These are phyloP conservation scores for Ephialtes manifestator DNA, from an alignment of 2,888 invertebrate genomes.

Conservation along the genomic window DNA sequence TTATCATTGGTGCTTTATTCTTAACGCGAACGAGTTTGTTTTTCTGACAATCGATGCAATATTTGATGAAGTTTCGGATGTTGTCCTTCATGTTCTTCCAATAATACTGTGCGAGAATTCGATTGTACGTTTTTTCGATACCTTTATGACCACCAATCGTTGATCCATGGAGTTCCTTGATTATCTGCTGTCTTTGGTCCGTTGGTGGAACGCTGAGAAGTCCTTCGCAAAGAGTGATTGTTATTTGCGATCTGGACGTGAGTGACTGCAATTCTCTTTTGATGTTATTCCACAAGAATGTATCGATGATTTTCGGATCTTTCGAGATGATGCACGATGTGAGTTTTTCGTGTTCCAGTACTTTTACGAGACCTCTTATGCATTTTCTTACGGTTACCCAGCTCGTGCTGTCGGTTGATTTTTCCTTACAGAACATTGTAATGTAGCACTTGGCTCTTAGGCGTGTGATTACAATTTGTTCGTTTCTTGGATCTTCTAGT, in stretches of 20 bases:
- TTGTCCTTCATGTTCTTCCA: background rate
- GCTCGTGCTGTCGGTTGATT: too few species aligned
- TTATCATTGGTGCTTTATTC: slow-evolving; percentile 46
- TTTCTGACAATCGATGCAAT: background rate
- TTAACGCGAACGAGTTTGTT: slow-evolving; percentile 31
- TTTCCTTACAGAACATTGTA: too few species aligned
- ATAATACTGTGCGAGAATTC: background rate
- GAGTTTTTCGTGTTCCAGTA: too few species aligned
- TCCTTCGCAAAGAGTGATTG: too few species aligned
- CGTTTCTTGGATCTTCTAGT: too few species aligned
- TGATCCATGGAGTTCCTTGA: slow-evolving; percentile 10
- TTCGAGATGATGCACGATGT: too few species aligned
- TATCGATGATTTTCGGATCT: too few species aligned
- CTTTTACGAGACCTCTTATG: too few species aligned
- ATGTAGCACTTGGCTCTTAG: too few species aligned
- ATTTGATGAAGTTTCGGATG: background rate
- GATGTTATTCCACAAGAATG: background rate
- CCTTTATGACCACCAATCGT: slow-evolving; percentile 1
- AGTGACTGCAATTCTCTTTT: background rate
- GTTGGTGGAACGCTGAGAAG: background rate
- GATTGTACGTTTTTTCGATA: background rate
- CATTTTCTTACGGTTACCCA: too few species aligned
- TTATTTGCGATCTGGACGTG: background rate
- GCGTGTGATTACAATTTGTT: too few species aligned
- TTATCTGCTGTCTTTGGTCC: background rate